Base-by-base conservation (phyloP, 2,113 vertebrate species). In the Tachuris rubrigastra region DNA sequence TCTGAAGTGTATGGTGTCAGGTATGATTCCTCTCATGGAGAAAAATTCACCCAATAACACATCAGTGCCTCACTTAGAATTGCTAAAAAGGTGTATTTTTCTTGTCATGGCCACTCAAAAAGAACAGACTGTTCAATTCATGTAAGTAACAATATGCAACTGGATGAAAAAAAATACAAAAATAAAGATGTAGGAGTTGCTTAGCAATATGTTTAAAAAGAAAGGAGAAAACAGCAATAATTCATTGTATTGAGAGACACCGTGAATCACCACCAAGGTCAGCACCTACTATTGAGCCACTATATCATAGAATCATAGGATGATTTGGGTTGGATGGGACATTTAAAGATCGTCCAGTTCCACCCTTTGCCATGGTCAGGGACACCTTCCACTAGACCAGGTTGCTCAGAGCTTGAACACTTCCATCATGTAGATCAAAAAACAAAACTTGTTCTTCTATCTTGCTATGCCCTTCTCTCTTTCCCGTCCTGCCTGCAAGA, bases 301-400 rank as follows among this genome's bases (percentile, higher is more conserved):
- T n/a, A 0, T 5, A 46, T 47, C n/a, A 53, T 14, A 62, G 39
- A 15, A 24, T 18, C 46, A 23, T 47, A 55, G 47, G 41, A 14
- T 7, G 16, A 5, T 0, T 19, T 12, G 47, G 24, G 14, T 8
- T 62, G 41, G 66, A 62, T 47, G 30, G n/a, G 17, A 12, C 21
- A 24, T 31, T 14, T 47, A 19, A 16, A 18, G 21, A 41, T 7
- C 3, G 41, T 5, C 14, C n/a, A 14, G 27, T 35, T 41, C 5
- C 55, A 56, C 11, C 13, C 16, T 1, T 0, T 55, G 71, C 55
- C 2, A 0, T 27, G 47, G 17, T 11, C 55, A 76, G 47, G 62
- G 39, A 62, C 39, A 60, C 9, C 6, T 62, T 35, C 30, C 55
- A 30, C 28, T 7, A 14, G 6, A 4, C 5, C 69, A 47, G 37